Evolutionary conservation across 2,797 vertebrate genomes (phyloP).

Genomic region (Takifugu rubripes): DNA sequence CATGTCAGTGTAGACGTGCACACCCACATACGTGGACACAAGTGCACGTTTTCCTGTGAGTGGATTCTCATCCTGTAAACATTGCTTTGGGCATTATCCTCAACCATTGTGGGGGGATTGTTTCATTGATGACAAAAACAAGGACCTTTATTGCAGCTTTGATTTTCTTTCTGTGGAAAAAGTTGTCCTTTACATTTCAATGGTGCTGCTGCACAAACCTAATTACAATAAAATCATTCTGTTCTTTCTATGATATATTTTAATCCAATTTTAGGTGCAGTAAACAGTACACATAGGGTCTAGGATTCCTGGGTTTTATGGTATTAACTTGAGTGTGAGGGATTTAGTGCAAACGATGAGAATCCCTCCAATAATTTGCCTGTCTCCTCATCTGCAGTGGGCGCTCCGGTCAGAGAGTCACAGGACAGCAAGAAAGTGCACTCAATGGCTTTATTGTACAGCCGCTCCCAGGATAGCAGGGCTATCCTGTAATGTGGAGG

Average conservation of each 20-base stretch:
- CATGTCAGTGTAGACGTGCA: conserved; percentile 35
- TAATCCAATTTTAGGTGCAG: conserved; percentile 13
- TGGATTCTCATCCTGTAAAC: not conserved
- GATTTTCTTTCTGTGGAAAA: not conserved
- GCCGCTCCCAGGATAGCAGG: too few species aligned
- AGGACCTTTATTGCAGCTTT: not conserved
- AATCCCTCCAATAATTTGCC: conserved; percentile 18
- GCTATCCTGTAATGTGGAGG: too few species aligned
- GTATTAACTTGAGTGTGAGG: conserved; percentile 3
- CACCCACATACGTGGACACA: conserved; percentile 14
- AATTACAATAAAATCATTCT: conserved; percentile 2
- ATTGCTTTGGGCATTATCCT: conserved; percentile 1
- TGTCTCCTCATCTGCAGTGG: too few species aligned
- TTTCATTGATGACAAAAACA: not conserved
- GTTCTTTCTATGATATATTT: not conserved
- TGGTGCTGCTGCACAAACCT: not conserved
- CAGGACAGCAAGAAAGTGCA: too few species aligned
- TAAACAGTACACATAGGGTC: not conserved
- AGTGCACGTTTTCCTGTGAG: conserved; percentile 4
- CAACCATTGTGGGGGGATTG: not conserved
- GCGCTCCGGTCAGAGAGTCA: too few species aligned
- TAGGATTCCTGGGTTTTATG: conserved; percentile 2
- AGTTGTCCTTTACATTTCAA: not conserved
- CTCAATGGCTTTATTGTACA: too few species aligned
- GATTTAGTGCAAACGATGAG: conserved; percentile 24